Percentiles rank a stretch among this genome's conserved stretches.
These are phyloP conservation scores for Protonemura montana DNA, from an alignment of 2,888 invertebrate genomes.

Conservation along the genomic window DNA sequence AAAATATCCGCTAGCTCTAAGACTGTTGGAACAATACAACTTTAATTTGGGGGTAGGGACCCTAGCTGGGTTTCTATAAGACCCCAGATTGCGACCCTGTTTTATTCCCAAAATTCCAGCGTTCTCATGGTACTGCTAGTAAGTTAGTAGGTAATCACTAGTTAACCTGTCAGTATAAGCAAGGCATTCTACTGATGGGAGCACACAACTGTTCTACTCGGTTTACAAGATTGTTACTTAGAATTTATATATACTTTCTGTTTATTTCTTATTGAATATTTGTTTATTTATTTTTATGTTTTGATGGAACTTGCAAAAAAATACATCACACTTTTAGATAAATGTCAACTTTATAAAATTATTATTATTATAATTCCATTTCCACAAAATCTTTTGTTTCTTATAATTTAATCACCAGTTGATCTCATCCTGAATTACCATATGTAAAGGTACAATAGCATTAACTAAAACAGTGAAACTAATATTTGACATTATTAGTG, in stretches of 20 bases:
- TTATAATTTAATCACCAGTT: not conserved
- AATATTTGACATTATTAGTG: constrained; percentile 14
- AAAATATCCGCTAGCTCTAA: constrained; percentile 33
- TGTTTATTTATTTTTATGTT: not conserved
- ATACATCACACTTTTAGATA: not conserved
- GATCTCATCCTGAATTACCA: not conserved
- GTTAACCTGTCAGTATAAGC: not conserved
- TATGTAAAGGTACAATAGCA: not conserved
- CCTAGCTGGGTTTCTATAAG: too few species aligned
- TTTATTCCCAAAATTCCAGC: too few species aligned
- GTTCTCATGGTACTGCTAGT: too few species aligned
- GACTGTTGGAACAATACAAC: too few species aligned
- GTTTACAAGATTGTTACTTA: too few species aligned
- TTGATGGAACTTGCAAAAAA: not conserved
- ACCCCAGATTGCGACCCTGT: too few species aligned
- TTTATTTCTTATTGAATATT: not conserved
- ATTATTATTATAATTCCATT: too few species aligned
- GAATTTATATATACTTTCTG: too few species aligned
- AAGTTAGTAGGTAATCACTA: not conserved
- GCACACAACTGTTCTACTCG: too few species aligned
- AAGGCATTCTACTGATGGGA: too few species aligned
- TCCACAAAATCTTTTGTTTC: not conserved
- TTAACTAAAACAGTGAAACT: not conserved
- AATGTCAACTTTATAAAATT: not conserved
- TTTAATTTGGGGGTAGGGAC: too few species aligned